phyloP scores from a whole-genome alignment of 1,140 invertebrate species.

The Cydia pomonella region DNA sequence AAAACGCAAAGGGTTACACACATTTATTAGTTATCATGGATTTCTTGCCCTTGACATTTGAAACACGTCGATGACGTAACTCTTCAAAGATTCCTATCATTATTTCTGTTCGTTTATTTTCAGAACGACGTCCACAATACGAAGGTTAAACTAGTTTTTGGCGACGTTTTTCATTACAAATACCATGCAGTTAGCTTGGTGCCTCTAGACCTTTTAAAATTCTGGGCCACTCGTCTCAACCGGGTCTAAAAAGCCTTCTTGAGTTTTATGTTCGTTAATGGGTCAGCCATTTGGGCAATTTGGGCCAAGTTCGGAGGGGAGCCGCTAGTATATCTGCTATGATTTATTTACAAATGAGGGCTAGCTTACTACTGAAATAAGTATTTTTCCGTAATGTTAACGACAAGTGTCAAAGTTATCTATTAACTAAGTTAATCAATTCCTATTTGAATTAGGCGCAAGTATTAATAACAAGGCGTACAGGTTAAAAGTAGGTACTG shows the following conservation, averaged over 20 bases:
- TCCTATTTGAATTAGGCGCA: no score
- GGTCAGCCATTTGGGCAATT: constrained; percentile 13
- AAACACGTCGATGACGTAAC: neutral
- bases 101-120: neutral
- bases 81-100: neutral
- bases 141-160: constrained; percentile 2
- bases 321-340: neutral
- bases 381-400: no score
- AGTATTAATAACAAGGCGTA: no score
- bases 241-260: neutral
- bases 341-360: neutral
- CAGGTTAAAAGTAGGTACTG: no score
- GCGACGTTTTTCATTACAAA: neutral
- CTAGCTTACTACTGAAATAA: no score
- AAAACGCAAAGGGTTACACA: no score
- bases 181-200: neutral
- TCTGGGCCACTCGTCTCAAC: neutral
- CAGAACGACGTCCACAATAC: neutral
- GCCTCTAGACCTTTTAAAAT: neutral
- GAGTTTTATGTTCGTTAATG: neutral
- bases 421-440: no score
- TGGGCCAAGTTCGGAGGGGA: constrained; percentile 26
- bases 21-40: no score
- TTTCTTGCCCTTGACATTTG: neutral
- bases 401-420: no score